Evolutionary conservation across 1,140 invertebrate species (phyloP).

Genomic region (Caenorhabditis inopinata): DNA sequence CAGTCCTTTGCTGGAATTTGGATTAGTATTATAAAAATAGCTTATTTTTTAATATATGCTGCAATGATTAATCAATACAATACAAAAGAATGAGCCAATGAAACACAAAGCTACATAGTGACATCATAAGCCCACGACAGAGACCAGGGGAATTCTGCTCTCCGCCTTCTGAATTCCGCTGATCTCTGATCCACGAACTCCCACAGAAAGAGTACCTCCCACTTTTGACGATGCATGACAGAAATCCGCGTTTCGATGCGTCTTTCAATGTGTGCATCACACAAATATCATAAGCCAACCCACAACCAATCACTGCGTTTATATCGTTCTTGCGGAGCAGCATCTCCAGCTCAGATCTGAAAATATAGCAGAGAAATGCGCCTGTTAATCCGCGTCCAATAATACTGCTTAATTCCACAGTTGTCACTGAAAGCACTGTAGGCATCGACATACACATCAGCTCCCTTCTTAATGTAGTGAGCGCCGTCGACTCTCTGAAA

Average conservation of each 20-base stretch:
- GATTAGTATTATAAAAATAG: too few species aligned
- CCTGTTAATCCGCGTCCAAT: not conserved
- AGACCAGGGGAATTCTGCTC: too few species aligned
- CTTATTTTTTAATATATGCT: too few species aligned
- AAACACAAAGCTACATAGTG: not conserved
- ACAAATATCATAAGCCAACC: constrained; percentile 92
- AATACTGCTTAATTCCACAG: constrained; percentile 69
- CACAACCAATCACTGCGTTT: constrained; percentile 91
- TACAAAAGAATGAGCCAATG: not conserved
- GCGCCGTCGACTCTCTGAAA: constrained; percentile 78
- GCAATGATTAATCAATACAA: too few species aligned
- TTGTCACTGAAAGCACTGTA: constrained; percentile 99
- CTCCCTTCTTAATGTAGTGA: constrained; percentile 87
- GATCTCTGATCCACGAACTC: too few species aligned
- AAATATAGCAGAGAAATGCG: not conserved
- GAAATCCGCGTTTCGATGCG: constrained; percentile 3
- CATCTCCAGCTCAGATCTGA: constrained; percentile 78
- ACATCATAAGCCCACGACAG: too few species aligned
- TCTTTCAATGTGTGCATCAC: constrained; percentile 70
- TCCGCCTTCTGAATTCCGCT: too few species aligned
- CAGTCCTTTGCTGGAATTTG: constrained; percentile 5
- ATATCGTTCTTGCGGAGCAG: constrained; percentile 79
- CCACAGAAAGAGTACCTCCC: not conserved
- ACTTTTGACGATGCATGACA: constrained; percentile 15
- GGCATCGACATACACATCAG: constrained; percentile 88